Conservation (phyloP, 2,888 invertebrate species). For the Macroteleia sp. region DNA sequence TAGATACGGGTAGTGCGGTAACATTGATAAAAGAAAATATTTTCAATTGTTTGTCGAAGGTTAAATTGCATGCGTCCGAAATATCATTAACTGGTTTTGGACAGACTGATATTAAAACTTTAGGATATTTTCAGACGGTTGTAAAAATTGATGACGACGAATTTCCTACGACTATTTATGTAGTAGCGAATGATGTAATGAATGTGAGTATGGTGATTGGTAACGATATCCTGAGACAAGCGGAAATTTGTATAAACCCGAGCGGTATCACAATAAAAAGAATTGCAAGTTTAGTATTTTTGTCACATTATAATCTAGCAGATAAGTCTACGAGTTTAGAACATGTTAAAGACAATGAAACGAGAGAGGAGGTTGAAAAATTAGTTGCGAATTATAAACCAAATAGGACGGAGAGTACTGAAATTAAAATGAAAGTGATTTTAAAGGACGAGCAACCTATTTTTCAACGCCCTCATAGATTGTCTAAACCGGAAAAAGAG, state of each 20-base stretch:
- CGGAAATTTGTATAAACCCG: constrained; percentile 3
- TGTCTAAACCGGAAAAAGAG: constrained; percentile 30
- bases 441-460: constrained; percentile 34
- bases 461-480: constrained; percentile 14
- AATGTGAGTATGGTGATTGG: constrained; percentile 22
- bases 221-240: constrained; percentile 21
- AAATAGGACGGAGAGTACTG: neutral
- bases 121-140: constrained; percentile 13
- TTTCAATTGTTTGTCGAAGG: too few relatives aligned
- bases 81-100: neutral
- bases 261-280: neutral
- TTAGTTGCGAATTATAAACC: constrained; percentile 18
- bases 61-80: too few relatives aligned
- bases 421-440: constrained; percentile 26
- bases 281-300: neutral
- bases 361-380: constrained; percentile 4
- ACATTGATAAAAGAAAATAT: too few relatives aligned
- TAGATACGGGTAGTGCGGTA: too few relatives aligned
- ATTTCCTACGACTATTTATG: constrained; percentile 17
- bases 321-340: neutral
- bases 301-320: neutral
- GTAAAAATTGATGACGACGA: constrained; percentile 17
- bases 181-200: constrained; percentile 15
- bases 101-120: neutral
- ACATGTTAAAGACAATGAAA: neutral